phyloP scores from a whole-genome alignment of 2,113 vertebrate species.

The Neodon shergylaensis region DNA sequence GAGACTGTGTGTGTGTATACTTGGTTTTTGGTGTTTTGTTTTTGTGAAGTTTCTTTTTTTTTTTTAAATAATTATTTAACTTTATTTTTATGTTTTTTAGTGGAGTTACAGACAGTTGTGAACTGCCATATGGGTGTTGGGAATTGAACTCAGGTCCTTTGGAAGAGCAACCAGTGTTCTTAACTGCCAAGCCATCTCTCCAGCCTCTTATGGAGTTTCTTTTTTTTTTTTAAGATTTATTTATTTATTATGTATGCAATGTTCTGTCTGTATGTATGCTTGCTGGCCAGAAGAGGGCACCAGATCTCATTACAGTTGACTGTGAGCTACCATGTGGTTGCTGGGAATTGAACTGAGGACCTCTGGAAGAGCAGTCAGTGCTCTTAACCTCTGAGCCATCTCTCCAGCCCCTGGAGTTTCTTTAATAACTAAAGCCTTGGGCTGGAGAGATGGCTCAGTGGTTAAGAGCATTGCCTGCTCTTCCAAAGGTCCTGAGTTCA shows the following conservation, averaged over 20 bases:
- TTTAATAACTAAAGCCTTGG: not conserved
- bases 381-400: not conserved
- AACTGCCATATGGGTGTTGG: not conserved
- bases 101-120: not conserved
- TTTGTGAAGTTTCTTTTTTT: not conserved
- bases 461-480: too few relatives aligned
- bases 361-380: not conserved
- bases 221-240: not conserved
- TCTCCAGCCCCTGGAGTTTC: not conserved
- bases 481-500: too few relatives aligned
- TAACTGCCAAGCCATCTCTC: not conserved
- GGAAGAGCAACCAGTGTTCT: not conserved
- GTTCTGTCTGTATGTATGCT: too few relatives aligned
- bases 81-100: not conserved
- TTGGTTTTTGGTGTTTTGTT: not conserved
- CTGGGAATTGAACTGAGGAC: not conserved
- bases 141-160: not conserved
- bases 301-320: too few relatives aligned
- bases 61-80: not conserved
- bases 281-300: too few relatives aligned
- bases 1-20: not conserved
- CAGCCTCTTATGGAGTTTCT: not conserved
- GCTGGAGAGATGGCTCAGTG: too few relatives aligned
- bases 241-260: too few relatives aligned
- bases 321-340: not conserved